Evolutionary conservation across 2,888 invertebrate genomes (phyloP).

Genomic region (Melanargia galathea): DNA sequence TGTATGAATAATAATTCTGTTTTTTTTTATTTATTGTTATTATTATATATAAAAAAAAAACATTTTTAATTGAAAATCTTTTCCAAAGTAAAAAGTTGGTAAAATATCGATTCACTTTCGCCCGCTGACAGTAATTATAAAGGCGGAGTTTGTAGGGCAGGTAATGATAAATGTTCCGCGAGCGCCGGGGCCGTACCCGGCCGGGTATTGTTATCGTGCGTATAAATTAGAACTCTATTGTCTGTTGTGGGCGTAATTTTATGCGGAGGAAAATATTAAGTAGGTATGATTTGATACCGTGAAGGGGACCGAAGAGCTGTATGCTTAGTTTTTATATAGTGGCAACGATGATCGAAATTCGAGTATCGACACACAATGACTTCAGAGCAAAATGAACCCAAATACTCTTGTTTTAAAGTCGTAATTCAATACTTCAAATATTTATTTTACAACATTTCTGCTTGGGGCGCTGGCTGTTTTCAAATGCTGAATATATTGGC

Average conservation of each 20-base stretch:
- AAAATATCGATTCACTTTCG: conserved; percentile 30
- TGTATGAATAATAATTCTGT: too few relatives aligned
- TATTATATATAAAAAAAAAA: too few relatives aligned
- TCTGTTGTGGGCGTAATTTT: conserved; percentile 18
- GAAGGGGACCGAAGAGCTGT: neutral
- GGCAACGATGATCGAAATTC: too few relatives aligned
- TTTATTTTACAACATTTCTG: too few relatives aligned
- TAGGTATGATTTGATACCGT: neutral
- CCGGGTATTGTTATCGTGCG: conserved; percentile 12
- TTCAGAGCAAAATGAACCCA: too few relatives aligned
- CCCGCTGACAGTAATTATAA: conserved; percentile 22
- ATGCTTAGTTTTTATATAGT: too few relatives aligned
- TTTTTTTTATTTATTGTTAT: too few relatives aligned
- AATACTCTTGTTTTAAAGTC: too few relatives aligned
- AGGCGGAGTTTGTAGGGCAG: conserved; percentile 20
- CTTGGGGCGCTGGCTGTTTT: too few relatives aligned
- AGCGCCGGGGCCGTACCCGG: conserved; percentile 10
- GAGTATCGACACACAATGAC: too few relatives aligned
- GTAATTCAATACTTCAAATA: too few relatives aligned
- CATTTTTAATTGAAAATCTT: conserved; percentile 20
- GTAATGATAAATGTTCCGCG: conserved; percentile 27
- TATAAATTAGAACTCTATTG: conserved; percentile 21
- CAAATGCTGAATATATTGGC: too few relatives aligned
- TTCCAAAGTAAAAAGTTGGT: conserved; percentile 22
- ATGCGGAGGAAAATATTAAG: neutral